Base-by-base conservation (phyloP, 2,888 invertebrate species). In the Diploptera punctata region DNA sequence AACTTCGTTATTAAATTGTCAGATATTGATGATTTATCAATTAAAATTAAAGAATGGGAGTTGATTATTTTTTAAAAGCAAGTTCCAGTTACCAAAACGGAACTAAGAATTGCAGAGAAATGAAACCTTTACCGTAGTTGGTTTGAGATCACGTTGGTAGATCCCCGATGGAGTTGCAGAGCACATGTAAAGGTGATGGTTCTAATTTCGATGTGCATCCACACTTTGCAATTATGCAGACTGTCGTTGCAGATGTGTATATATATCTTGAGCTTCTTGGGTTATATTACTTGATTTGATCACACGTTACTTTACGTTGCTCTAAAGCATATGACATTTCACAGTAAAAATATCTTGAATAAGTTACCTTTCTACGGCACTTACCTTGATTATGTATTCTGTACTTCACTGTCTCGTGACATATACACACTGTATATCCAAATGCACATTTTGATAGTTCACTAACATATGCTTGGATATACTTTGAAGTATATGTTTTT, bases 331-430 rank as follows among this genome's bases (percentile, higher is more conserved):
- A 72, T 24, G 67, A 67, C 67, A 69, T 67, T 72, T 73, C 73
- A 76, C 74, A 80, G 77, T 81, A 80, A 82, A 80, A 70, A 71
- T 73, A 71, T 69, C 68, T 72, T 74, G 75, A 82, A 86, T 87
- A 81, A 87, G 86, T 87, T 88, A 83, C 82, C 83, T 87, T 88
- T 87, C 84, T 88, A 87, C 87, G 88, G 88, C 88, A 88, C 87
- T 81, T 82, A 82, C 82, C 83, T 83, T 76, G 71, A 71, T 60
- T 75, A 75, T 71, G 44, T 73, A 54, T 75, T 72, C 68, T 75
- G 75, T 75, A 74, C 73, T 74, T 74, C 75, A 71, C 74, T 75
- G 74, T 76, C 62, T 73, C 54, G 69, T 67, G 73, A 75, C 74
- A 69, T 73, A 75, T 75, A 75, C 74, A 75, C 75, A 74, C 73